Conservation (phyloP, 2,888 invertebrate genomes). For the Philereme vetulata region DNA sequence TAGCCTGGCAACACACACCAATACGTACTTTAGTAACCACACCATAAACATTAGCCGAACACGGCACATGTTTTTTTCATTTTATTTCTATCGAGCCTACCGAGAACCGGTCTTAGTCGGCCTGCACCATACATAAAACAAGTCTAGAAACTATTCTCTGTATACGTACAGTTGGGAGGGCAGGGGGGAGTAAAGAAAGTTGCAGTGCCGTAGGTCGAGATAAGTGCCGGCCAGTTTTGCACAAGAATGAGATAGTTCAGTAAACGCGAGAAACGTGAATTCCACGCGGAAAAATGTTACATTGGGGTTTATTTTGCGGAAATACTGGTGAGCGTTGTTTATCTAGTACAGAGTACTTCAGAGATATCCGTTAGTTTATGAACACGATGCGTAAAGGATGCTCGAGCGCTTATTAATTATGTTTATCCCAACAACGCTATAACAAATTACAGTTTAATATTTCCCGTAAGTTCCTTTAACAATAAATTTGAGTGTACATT, state of each 20-base stretch:
- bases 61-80: conserved; percentile 35
- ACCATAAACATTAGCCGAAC: conserved; percentile 40
- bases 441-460: background rate
- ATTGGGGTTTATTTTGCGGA: conserved; percentile 4
- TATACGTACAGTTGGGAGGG: conserved; percentile 37
- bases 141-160: conserved; percentile 51
- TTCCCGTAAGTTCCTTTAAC: background rate
- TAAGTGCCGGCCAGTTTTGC: conserved; percentile 45
- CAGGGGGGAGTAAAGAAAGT: conserved; percentile 65
- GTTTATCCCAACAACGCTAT: background rate
- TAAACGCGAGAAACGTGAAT: conserved; percentile 37
- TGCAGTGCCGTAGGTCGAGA: conserved; percentile 73
- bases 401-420: conserved; percentile 5
- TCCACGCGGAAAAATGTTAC: conserved; percentile 36
- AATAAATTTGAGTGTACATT: background rate
- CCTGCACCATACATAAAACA: conserved; percentile 42
- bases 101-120: conserved; percentile 50
- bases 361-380: background rate
- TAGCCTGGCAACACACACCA: conserved; percentile 21
- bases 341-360: background rate
- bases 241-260: conserved; percentile 47
- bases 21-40: conserved; percentile 38
- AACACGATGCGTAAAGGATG: conserved; percentile 7
- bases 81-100: conserved; percentile 39
- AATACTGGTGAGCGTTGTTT: conserved; percentile 4